Conservation (phyloP, 2,888 invertebrate species). For the Chloroclystis v-ata region DNA sequence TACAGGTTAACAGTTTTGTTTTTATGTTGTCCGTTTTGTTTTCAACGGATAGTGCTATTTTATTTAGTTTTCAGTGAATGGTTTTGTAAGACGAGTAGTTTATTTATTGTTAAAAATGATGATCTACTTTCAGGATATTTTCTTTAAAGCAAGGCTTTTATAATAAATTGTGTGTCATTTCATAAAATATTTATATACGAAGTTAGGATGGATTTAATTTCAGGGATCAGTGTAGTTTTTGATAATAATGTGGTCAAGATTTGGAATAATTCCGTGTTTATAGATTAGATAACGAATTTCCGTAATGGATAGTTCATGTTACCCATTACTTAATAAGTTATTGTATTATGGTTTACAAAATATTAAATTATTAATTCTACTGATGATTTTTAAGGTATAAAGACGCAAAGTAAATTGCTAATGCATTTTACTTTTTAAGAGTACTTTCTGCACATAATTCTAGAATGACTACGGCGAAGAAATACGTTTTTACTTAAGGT, state of each 20-base stretch:
- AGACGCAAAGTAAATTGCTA: not conserved
- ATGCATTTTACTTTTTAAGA: too few species aligned
- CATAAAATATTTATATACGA: too few species aligned
- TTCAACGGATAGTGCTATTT: too few species aligned
- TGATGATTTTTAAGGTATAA: not conserved
- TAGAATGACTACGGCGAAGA: too few species aligned
- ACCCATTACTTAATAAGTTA: not conserved
- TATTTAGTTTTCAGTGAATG: not conserved
- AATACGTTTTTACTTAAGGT: too few species aligned
- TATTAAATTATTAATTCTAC: not conserved
- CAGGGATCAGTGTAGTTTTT: conserved; percentile 3
- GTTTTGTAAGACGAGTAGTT: conserved; percentile 1
- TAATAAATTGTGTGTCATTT: too few species aligned
- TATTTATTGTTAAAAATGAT: too few species aligned
- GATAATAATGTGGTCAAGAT: conserved; percentile 5
- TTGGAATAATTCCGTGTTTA: conserved; percentile 1
- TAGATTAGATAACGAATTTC: conserved; percentile 2
- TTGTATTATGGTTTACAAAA: too few species aligned
- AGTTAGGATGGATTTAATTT: not conserved
- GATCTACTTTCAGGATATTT: too few species aligned
- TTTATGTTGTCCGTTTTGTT: not conserved
- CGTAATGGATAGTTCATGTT: conserved; percentile 3
- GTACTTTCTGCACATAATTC: too few species aligned
- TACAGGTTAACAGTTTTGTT: not conserved
- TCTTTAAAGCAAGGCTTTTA: too few species aligned